Conservation (phyloP, 1,140 invertebrate genomes). For the Cherax quadricarinatus region DNA sequence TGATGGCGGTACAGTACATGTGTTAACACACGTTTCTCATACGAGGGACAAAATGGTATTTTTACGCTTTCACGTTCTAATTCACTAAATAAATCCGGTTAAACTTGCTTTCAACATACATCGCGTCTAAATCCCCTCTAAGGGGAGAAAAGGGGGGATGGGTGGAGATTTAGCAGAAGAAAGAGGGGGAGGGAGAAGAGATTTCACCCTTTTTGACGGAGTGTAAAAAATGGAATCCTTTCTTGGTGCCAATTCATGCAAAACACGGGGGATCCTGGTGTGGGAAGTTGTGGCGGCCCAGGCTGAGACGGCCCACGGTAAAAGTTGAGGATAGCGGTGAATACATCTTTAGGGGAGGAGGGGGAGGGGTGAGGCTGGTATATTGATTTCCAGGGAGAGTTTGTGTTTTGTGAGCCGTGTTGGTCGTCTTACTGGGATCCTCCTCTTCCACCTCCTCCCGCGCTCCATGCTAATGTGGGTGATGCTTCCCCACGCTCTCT, state of each 20-base stretch:
- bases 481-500: constrained; percentile 26
- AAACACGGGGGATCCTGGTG: constrained; percentile 8
- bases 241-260: constrained; percentile 36
- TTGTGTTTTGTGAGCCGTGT: constrained; percentile 26
- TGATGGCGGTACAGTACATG: too few relatives aligned
- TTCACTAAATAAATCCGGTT: too few relatives aligned
- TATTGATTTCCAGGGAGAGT: constrained; percentile 23
- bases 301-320: neutral
- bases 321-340: constrained; percentile 22
- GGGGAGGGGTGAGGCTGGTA: neutral
- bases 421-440: neutral
- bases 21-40: too few relatives aligned
- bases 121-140: too few relatives aligned
- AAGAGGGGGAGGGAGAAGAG: neutral
- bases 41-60: too few relatives aligned
- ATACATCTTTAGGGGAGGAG: constrained; percentile 32
- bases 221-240: neutral
- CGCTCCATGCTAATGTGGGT: neutral
- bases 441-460: too few relatives aligned
- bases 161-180: neutral
- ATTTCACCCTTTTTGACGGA: neutral
- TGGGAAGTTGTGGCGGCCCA: neutral
- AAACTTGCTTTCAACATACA: too few relatives aligned
- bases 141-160: neutral
- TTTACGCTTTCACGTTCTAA: too few relatives aligned